Base-by-base conservation (phyloP, 2,888 invertebrate species). In the Nomada ferruginata region DNA sequence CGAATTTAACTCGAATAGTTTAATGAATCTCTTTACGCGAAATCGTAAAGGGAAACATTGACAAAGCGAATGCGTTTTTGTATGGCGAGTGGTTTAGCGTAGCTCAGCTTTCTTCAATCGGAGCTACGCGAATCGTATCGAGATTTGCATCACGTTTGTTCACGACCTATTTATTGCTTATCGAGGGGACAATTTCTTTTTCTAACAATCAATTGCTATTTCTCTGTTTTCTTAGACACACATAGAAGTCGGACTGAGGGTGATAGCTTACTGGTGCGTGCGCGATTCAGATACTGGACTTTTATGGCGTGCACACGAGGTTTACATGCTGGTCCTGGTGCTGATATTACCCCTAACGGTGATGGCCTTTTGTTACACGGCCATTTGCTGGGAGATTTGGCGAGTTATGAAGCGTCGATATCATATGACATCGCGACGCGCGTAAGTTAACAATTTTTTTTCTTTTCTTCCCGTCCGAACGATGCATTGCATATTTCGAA, bases 301-400 rank as follows among this genome's bases (percentile, higher is more conserved):
- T 36, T 89, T 95, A 57, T 95, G 95, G 94, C 94, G 94, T 64
- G 92, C 94, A 59, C 95, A 96, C 90, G 96, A 96, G 90, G 90
- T 96, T 4, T 96, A 96, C 92, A 95, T 96, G 95, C 92, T 96
- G 18, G 88, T 95, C 2, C 89, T 96, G 44, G 95, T 96, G 23
- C 94, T 96, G 60, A 91, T 96, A 5, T 92, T 96, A 42, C 96
- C 96, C 0, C 94, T 96, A 20, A 91, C 93, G 63, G 95, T 96
- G 68, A 96, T 96, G 96, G 94, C 94, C 0, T 95, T 95, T 76
- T 95, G 96, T 63, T 96, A 96, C 91, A 94, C 95, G 7, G 94
- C 95, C 81, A 96, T 96, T 87, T 95, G 96, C 89, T 94, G 95
- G 93, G 96, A 96, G 91, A 95, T 96, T 61, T 96, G 95, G 95